Conservation (phyloP, 1,140 invertebrate species). For the Phthorimaea operculella region DNA sequence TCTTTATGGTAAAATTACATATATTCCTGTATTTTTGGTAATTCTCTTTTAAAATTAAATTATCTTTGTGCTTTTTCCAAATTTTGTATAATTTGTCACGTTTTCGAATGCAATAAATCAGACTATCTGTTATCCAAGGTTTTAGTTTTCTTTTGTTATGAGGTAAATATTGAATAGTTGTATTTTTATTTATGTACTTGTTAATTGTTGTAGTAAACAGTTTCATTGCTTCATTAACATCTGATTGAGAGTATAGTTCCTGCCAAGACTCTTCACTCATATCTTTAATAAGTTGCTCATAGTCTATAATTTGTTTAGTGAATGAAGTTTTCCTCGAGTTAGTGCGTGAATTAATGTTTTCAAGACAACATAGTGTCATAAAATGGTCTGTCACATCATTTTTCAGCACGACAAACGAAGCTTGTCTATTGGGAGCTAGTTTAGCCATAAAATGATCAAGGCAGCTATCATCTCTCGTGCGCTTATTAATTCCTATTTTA, state of each 20-base stretch:
- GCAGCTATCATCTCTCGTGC: neutral
- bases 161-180: neutral
- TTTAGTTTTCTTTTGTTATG: neutral
- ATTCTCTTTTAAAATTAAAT: neutral
- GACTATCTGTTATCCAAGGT: neutral
- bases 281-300: neutral
- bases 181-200: neutral
- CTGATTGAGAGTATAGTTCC: neutral
- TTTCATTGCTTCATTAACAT: neutral
- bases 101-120: neutral
- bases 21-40: neutral
- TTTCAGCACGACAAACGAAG: neutral
- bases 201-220: neutral
- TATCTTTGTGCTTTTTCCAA: neutral
- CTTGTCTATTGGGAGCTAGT: neutral
- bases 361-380: neutral
- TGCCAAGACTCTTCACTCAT: neutral
- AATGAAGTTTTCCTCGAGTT: neutral
- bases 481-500: neutral
- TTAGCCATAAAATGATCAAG: neutral
- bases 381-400: neutral
- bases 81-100: neutral
- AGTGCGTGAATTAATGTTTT: neutral
- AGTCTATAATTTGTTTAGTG: neutral
- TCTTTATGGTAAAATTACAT: neutral